Evolutionary conservation across 2,888 invertebrate genomes (phyloP).

Genomic region (Copidosoma aretas): DNA sequence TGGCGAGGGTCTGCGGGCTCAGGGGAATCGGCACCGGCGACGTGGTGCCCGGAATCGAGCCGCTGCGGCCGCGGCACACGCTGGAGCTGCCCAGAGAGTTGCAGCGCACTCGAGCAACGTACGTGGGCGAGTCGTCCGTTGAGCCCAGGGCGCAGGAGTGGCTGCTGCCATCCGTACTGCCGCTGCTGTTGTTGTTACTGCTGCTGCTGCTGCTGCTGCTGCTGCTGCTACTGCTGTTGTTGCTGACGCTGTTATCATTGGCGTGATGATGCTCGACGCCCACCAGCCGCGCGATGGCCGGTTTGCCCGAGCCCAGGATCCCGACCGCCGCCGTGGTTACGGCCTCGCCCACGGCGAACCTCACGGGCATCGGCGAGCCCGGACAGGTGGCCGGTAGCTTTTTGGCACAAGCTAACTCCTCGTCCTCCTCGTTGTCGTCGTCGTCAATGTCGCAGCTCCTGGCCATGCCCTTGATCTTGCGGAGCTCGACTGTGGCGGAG

Average conservation of each 20-base stretch:
- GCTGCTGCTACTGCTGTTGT: background rate
- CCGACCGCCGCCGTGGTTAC: slow-evolving; percentile 63
- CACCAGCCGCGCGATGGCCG: slow-evolving; percentile 19
- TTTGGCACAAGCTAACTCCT: slow-evolving; percentile 10
- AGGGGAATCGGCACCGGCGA: slow-evolving; percentile 60
- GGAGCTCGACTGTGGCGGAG: slow-evolving; percentile 24
- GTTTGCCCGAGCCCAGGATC: slow-evolving; percentile 31
- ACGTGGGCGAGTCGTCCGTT: slow-evolving; percentile 14
- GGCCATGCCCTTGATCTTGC: slow-evolving; percentile 18
- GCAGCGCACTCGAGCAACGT: slow-evolving; percentile 66
- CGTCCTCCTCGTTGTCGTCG: slow-evolving; percentile 38
- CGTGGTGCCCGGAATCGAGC: slow-evolving; percentile 43
- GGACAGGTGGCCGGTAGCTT: slow-evolving; percentile 55
- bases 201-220: background rate
- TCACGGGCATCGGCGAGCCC: slow-evolving; percentile 64
- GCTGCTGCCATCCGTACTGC: background rate
- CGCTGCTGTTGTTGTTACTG: background rate
- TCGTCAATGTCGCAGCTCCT: slow-evolving; percentile 35
- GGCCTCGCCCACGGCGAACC: slow-evolving; percentile 75
- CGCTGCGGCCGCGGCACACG: slow-evolving; percentile 37
- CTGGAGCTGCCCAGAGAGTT: slow-evolving; percentile 68
- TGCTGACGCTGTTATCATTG: too few species aligned
- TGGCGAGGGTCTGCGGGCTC: slow-evolving; percentile 71
- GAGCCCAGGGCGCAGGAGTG: too few species aligned
- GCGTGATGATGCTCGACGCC: slow-evolving; percentile 15